Evolutionary conservation across 2,113 vertebrate genomes (phyloP).

Genomic region (Syngnathoides biaculeatus): DNA sequence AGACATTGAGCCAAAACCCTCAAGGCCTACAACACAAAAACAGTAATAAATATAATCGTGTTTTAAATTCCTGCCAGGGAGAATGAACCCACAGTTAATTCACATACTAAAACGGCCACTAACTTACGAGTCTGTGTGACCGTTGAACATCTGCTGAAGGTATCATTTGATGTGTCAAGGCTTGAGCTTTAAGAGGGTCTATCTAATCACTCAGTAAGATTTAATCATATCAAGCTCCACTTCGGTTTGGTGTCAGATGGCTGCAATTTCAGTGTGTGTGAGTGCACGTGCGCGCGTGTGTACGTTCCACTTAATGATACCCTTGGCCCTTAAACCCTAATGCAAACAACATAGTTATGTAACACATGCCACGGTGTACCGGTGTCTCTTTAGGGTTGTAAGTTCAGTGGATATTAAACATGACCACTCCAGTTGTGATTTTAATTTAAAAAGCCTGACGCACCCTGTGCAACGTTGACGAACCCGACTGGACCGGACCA

Average conservation of each 20-base stretch:
- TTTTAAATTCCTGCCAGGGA: neutral
- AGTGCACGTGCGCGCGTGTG: conserved; percentile 6
- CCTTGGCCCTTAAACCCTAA: conserved; percentile 51
- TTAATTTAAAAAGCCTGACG: neutral
- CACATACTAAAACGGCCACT: neutral
- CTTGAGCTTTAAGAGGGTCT: conserved; percentile 41
- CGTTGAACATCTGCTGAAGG: conserved; percentile 38
- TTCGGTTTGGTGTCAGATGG: conserved; percentile 48
- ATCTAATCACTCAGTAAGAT: conserved; percentile 48
- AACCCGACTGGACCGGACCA: too few species aligned
- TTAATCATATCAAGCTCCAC: conserved; percentile 39
- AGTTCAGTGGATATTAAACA: neutral
- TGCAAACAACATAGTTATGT: conserved; percentile 49
- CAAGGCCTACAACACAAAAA: neutral
- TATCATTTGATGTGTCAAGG: conserved; percentile 43
- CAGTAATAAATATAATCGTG: neutral
- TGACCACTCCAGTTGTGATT: neutral
- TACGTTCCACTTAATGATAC: conserved; percentile 38
- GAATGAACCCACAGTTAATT: neutral
- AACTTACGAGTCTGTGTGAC: neutral
- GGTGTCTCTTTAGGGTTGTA: neutral
- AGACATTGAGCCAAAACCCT: neutral
- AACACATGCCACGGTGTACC: conserved; percentile 17
- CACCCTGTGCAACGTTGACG: too few species aligned
- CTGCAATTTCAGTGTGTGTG: conserved; percentile 19